Base-by-base conservation (phyloP, 2,113 vertebrate genomes). In the Microtus pennsylvanicus region DNA sequence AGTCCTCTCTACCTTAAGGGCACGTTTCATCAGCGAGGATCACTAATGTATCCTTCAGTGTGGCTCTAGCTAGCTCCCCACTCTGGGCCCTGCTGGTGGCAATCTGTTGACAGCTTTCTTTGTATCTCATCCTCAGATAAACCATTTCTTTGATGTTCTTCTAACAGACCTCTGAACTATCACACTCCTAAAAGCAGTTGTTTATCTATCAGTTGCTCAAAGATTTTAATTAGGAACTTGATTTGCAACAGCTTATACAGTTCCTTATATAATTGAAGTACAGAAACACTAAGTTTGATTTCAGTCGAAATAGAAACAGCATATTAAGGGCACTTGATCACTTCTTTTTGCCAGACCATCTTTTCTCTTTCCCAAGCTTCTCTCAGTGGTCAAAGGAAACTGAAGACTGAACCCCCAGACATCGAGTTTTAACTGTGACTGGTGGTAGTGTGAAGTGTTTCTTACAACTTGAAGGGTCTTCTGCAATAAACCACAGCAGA, bases 281-380 rank as follows among this genome's bases (percentile, higher is more conserved):
- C 9, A 42, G 26, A 61, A 55, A 76, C 42, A 50, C 33, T 78
- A 24, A 52, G 87, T 95, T 78, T 26, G 63, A 8, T 74, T 94
- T 94, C n/a, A 90, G 81, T 91, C 94, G 67, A 93, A 65, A 88
- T n/a, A 45, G 35, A 93, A 92, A 26, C 28, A 30, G 74, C 52
- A 14, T 45, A 76, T 55, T 74, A 42, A n/a, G 82, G 58, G 12
- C 52, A 65, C 21, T 19, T 38, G 28, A 33, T 55, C 14, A 3
- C 63, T 78, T 5, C 14, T 92, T 11, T 63, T 28, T n/a, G 90
- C 58, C 33, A 61, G 47, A 30, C 12, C 26, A 12, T 76, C 8
- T 35, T 58, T 5, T 30, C 8, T 72, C 81, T 94, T 42, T 33
- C 30, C 45, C 5, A 2, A 42, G 1, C 19, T 91, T 30, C 6